A percentile compares a stretch with the other conserved stretches of the same genome.
Evolutionary conservation across 2,797 vertebrate genomes (phyloP).

Genomic region (Eulemur rubriventer): DNA sequence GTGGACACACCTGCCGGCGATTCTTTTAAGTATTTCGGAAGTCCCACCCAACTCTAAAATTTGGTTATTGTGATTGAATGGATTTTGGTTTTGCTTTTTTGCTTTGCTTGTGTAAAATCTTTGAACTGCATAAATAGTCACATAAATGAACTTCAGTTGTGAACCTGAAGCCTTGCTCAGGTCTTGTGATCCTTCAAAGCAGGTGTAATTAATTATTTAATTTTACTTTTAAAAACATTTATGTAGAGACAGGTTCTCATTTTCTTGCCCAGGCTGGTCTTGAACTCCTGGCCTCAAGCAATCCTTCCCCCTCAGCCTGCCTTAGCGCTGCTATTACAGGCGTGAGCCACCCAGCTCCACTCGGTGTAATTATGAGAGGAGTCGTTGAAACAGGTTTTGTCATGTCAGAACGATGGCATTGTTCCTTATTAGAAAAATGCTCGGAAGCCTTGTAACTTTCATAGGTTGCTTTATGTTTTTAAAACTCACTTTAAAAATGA

Average conservation of each 20-base stretch:
- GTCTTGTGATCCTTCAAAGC: background rate
- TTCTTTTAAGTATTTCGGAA: background rate
- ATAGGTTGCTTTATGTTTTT: background rate
- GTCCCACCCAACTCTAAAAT: background rate
- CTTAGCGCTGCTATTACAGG: too few species aligned
- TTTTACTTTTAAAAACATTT: background rate
- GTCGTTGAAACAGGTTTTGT: background rate
- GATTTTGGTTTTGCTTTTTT: background rate
- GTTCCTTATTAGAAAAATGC: background rate
- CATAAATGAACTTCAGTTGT: background rate
- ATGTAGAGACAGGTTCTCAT: too few species aligned
- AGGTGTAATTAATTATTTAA: background rate
- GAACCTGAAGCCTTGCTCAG: background rate
- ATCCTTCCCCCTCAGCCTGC: too few species aligned
- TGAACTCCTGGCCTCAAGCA: too few species aligned
- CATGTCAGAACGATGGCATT: background rate
- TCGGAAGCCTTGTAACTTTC: background rate
- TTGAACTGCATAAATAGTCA: background rate
- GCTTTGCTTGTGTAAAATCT: background rate
- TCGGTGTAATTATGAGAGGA: background rate
- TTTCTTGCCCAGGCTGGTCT: too few species aligned
- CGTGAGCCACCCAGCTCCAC: fast-evolving
- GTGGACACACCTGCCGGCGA: background rate
- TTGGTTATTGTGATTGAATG: background rate
- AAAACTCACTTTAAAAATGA: background rate